phyloP scores from a whole-genome alignment of 2,888 invertebrate genomes.

The Caenorhabditis wallacei region DNA sequence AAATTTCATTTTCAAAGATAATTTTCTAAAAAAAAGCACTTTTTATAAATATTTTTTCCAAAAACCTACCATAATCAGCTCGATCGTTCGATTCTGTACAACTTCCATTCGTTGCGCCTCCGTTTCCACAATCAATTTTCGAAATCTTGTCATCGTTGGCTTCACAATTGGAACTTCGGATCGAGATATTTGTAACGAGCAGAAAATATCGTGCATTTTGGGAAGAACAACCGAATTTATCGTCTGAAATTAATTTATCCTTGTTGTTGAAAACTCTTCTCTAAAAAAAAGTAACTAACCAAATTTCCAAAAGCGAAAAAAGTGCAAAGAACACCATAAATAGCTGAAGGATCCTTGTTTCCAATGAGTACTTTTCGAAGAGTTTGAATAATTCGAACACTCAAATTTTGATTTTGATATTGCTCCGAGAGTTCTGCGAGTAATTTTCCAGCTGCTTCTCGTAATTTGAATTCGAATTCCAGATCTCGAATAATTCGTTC shows the following conservation, averaged over 20 bases:
- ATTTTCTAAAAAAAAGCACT: conserved; percentile 51
- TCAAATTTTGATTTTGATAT: conserved; percentile 33
- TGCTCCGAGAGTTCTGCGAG: conserved; percentile 34
- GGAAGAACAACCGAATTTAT: conserved; percentile 50
- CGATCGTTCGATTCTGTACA: conserved; percentile 45
- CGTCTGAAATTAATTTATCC: conserved; percentile 41
- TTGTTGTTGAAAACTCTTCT: not conserved
- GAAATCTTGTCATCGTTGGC: conserved; percentile 39
- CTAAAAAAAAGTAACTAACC: conserved; percentile 15
- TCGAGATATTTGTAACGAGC: conserved; percentile 25
- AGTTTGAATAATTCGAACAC: conserved; percentile 45
- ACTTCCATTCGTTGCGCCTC: conserved; percentile 46
- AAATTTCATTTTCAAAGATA: conserved; percentile 59
- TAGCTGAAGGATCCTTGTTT: conserved; percentile 32
- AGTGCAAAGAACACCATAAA: conserved; percentile 60
- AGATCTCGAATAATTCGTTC: conserved; percentile 57
- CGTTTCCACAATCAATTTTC: conserved; percentile 47
- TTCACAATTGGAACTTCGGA: conserved; percentile 7
- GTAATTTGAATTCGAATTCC: conserved; percentile 41
- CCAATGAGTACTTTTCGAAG: conserved; percentile 38
- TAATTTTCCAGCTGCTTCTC: conserved; percentile 46
- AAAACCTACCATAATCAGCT: conserved; percentile 55
- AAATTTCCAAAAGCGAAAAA: conserved; percentile 61
- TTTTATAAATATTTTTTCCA: not conserved
- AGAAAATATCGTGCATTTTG: conserved; percentile 60